Conservation (phyloP, 2,888 invertebrate species). For the Harmothoe impar region DNA sequence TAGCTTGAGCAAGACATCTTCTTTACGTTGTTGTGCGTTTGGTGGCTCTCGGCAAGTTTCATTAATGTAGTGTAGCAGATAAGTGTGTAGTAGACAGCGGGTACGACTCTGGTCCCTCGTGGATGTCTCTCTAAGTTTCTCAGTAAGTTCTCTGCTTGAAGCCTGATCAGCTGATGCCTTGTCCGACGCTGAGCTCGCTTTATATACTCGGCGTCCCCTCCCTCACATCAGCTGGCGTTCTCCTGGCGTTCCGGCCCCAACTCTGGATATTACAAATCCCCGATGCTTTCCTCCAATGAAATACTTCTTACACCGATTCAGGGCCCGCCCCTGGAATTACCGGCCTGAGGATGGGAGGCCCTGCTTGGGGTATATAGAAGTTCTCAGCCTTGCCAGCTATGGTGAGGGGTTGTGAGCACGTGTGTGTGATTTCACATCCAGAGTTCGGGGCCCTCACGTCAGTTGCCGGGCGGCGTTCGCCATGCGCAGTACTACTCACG, state of each 20-base stretch:
- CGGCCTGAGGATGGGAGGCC: not conserved
- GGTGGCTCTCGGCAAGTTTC: not conserved
- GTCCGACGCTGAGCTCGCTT: too few relatives aligned
- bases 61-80: not conserved
- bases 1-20: conserved; percentile 57
- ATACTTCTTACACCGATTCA: not conserved
- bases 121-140: not conserved
- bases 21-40: conserved; percentile 25
- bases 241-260: not conserved
- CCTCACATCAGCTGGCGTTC: not conserved
- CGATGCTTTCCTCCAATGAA: too few relatives aligned
- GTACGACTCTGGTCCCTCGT: not conserved
- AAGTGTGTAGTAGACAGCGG: not conserved
- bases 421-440: not conserved
- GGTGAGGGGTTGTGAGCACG: not conserved
- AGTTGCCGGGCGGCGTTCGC: conserved; percentile 43
- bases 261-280: not conserved
- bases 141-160: not conserved
- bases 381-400: not conserved
- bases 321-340: conserved; percentile 10
- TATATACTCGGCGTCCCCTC: not conserved
- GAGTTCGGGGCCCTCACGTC: not conserved
- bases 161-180: not conserved
- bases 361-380: not conserved
- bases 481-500: not conserved